Percentiles rank a stretch among this genome's conserved stretches.
Evolutionary conservation across 2,113 vertebrate species (phyloP).

Genomic region (Nannobrachium achirus): DNA sequence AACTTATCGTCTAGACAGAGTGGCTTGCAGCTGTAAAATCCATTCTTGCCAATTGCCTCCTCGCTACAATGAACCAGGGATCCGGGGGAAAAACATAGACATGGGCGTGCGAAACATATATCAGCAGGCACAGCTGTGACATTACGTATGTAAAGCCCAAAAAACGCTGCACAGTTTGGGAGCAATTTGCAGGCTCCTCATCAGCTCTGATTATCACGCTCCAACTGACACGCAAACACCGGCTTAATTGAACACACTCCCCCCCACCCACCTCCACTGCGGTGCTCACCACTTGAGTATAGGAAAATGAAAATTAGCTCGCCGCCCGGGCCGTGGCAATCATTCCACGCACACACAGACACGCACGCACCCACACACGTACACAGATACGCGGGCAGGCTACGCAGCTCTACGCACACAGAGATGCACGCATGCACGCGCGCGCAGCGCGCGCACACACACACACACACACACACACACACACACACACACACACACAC

Average conservation of each 20-base stretch:
- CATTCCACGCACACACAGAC: background rate
- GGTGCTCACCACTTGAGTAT: slow-evolving; percentile 23
- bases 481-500: no score
- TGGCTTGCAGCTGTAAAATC: slow-evolving; percentile 14
- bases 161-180: background rate
- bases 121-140: background rate
- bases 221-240: slow-evolving; percentile 43
- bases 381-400: no score
- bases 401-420: no score
- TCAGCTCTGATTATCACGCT: slow-evolving; percentile 29
- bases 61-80: background rate
- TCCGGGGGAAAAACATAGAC: no score
- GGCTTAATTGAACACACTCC: no score
- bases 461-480: no score
- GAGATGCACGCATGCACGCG: no score
- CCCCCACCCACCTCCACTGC: background rate
- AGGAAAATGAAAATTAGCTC: background rate
- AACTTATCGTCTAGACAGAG: slow-evolving; percentile 14
- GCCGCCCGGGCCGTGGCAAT: slow-evolving; percentile 42
- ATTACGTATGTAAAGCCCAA: slow-evolving; percentile 8
- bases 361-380: no score
- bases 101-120: background rate
- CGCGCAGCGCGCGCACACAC: no score
- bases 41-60: background rate
- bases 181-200: slow-evolving; percentile 32